Percentiles rank a stretch among this genome's conserved stretches.
These are phyloP conservation scores for Drosophila sp. DNA, from an alignment of 1,140 invertebrate genomes.

Conservation along the genomic window DNA sequence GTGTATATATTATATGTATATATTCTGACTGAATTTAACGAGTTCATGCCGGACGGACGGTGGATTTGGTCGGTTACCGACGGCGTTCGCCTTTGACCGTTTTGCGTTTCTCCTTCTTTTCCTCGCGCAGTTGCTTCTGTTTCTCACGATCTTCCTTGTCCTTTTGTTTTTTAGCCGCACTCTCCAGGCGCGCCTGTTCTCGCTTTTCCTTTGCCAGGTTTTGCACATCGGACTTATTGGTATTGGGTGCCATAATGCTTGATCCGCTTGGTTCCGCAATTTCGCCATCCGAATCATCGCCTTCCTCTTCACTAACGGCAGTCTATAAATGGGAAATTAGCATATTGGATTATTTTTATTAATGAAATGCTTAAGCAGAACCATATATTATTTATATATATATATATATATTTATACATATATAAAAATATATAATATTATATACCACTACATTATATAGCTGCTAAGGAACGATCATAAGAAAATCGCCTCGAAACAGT, in stretches of 20 bases:
- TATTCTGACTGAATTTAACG: constrained; percentile 28
- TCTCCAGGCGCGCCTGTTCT: constrained; percentile 91
- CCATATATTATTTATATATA: too few relatives aligned
- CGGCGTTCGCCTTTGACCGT: constrained; percentile 93
- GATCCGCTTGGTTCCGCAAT: constrained; percentile 85
- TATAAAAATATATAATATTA: too few relatives aligned
- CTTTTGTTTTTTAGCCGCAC: constrained; percentile 93
- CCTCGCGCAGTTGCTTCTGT: constrained; percentile 93
- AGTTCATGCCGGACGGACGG: constrained; percentile 6
- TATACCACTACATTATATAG: too few relatives aligned
- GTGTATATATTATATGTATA: constrained; percentile 11
- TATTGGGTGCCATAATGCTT: constrained; percentile 87
- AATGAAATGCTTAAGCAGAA: too few relatives aligned
- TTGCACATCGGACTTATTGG: constrained; percentile 90
- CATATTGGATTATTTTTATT: too few relatives aligned
- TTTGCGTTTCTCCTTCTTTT: constrained; percentile 95
- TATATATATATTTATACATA: too few relatives aligned
- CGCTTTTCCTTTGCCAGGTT: constrained; percentile 91
- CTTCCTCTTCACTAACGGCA: constrained; percentile 74
- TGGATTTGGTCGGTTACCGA: constrained; percentile 87
- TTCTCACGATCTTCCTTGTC: constrained; percentile 93
- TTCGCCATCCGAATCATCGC: constrained; percentile 84
- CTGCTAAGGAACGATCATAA: too few relatives aligned
- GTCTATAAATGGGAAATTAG: constrained; percentile 60
- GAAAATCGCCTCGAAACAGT: too few relatives aligned